A percentile compares a stretch with the other conserved stretches of the same genome.
phyloP scores from a whole-genome alignment of 2,113 vertebrate species.

The Cyprinodon variegatus region DNA sequence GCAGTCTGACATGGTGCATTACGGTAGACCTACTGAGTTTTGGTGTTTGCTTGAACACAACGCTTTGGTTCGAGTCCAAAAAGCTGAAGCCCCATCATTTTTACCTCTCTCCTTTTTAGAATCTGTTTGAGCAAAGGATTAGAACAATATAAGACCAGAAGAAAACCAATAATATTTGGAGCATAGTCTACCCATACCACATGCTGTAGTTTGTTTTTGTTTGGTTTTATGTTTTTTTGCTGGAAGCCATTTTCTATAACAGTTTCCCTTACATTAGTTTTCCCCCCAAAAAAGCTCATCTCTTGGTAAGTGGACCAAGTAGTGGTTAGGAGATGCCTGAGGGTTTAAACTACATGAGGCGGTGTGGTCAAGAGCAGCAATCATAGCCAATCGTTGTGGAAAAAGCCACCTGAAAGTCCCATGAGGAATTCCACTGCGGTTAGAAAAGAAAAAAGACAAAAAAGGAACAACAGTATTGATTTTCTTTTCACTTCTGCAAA shows the following conservation, averaged over 20 bases:
- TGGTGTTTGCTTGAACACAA: constrained; percentile 33
- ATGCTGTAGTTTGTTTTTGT: constrained; percentile 13
- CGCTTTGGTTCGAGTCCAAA: constrained; percentile 44
- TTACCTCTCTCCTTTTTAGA: constrained; percentile 47
- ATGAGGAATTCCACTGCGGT: constrained; percentile 48
- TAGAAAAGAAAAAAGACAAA: constrained; percentile 44
- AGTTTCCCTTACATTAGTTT: constrained; percentile 41
- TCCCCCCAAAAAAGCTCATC: constrained; percentile 63
- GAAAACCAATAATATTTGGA: constrained; percentile 41
- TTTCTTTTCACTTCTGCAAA: constrained; percentile 38
- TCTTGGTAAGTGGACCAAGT: constrained; percentile 46
- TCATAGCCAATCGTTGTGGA: constrained; percentile 46
- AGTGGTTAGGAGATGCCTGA: constrained; percentile 60
- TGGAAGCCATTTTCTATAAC: constrained; percentile 59
- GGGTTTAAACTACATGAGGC: constrained; percentile 54
- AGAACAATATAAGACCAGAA: constrained; percentile 24
- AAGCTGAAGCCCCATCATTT: constrained; percentile 48
- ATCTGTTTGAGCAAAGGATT: constrained; percentile 54
- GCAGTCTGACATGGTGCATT: constrained; percentile 37
- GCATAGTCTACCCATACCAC: constrained; percentile 32
- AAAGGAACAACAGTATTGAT: constrained; percentile 12
- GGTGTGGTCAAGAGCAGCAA: constrained; percentile 30
- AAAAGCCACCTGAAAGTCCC: constrained; percentile 50
- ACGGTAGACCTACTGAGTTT: constrained; percentile 27
- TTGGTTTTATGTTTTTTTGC: constrained; percentile 19